phyloP scores from a whole-genome alignment of 2,797 vertebrate species.

The Okamejei kenojei region DNA sequence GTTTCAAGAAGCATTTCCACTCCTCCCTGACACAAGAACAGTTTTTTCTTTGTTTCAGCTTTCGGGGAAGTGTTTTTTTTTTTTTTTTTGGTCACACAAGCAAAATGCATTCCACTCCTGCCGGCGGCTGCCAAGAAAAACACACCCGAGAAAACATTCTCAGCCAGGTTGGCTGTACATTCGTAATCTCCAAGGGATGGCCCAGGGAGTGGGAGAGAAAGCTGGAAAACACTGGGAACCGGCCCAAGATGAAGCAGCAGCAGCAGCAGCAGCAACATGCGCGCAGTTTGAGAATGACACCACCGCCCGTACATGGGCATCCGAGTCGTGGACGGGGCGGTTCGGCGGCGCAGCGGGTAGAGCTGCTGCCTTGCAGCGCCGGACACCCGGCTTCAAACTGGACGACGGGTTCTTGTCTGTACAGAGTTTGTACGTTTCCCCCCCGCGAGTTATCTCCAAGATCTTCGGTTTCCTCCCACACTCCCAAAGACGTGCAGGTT shows the following conservation, averaged over 20 bases:
- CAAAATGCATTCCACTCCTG: constrained; percentile 55
- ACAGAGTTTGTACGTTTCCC: no score
- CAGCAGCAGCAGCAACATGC: constrained; percentile 20
- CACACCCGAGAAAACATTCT: constrained; percentile 51
- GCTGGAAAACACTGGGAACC: constrained; percentile 39
- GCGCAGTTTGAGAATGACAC: not conserved
- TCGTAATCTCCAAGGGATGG: constrained; percentile 51
- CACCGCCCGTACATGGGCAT: constrained; percentile 29
- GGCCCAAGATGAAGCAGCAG: constrained; percentile 56
- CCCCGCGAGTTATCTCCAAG: no score
- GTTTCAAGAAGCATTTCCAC: no score
- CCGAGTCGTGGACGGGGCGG: no score
- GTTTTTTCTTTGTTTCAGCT: constrained; percentile 26
- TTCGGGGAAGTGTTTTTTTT: constrained; percentile 14
- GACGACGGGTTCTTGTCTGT: no score
- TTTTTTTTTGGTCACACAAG: constrained; percentile 46
- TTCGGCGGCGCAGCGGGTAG: no score
- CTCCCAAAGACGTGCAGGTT: no score
- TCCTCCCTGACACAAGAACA: constrained; percentile 1
- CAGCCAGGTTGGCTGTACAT: constrained; percentile 54
- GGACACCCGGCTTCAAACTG: no score
- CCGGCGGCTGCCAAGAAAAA: constrained; percentile 55
- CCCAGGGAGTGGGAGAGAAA: constrained; percentile 45
- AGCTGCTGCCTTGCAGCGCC: no score
- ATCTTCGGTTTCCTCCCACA: no score